phyloP scores from a whole-genome alignment of 30 jellyfish, hydroid and myxozoan genomes.

The Phacellophora camtschatica region DNA sequence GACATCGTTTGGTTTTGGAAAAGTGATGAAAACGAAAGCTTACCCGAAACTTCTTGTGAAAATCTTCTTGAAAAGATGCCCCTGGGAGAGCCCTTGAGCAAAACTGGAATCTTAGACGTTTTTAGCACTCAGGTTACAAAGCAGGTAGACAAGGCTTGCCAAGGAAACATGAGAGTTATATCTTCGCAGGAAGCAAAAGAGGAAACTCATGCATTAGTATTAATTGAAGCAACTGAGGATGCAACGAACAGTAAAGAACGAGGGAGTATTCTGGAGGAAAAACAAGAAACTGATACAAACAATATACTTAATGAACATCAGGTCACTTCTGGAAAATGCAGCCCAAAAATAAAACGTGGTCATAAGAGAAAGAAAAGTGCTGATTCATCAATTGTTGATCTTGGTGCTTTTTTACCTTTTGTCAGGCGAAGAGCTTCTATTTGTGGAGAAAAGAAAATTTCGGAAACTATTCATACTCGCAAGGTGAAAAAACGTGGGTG shows the following conservation, averaged over 20 bases:
- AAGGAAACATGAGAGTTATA: too few species aligned
- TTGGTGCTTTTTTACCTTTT: neutral
- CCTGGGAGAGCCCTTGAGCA: neutral
- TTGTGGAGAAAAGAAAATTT: conserved; percentile 6
- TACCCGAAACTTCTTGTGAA: neutral
- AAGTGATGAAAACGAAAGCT: conserved; percentile 15
- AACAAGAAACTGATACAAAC: too few species aligned
- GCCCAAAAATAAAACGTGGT: too few species aligned
- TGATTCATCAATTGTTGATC: neutral
- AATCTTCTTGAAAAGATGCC: neutral
- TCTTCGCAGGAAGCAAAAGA: too few species aligned
- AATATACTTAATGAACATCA: too few species aligned
- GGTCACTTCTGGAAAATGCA: too few species aligned
- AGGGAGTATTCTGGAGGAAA: too few species aligned
- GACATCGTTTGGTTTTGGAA: conserved; percentile 49
- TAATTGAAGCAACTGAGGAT: too few species aligned
- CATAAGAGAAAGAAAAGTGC: neutral
- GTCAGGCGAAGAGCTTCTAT: conserved; percentile 21
- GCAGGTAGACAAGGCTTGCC: too few species aligned
- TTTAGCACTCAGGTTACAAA: too few species aligned
- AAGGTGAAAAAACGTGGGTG: neutral
- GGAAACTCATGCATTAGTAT: too few species aligned
- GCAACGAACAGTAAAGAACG: too few species aligned
- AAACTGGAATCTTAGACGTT: neutral
- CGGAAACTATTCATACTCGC: neutral